Base-by-base conservation (phyloP, 2,888 invertebrate species). In the Spisula solida region DNA sequence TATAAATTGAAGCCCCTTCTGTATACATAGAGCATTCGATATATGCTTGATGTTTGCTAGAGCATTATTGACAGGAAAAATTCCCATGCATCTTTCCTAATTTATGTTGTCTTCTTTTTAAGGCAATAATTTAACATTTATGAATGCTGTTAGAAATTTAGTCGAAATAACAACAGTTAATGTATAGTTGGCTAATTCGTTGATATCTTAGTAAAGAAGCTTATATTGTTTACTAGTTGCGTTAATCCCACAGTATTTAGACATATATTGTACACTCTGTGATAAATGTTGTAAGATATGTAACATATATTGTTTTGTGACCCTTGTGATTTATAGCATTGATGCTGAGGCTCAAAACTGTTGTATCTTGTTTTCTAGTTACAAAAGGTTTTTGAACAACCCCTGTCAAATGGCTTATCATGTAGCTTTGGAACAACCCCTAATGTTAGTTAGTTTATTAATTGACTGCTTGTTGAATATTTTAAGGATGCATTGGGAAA, bases 41-140 rank as follows among this genome's bases (percentile, higher is more conserved):
- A 75, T 75, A 31, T 75, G 75, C 75, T 75, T 75, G 75, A 75
- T 16, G 6, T 66, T 66, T 66, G 60, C 25, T 66, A 66, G 60
- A 66, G n/a, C 60, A 25, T 66, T 66, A 25, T 56, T 66, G 60
- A 66, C 60, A 66, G 60, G 60, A n/a, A 66, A 66, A 25, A 25
- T 8, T 25, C 25, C 60, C 60, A 8, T 25, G 60, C 60, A 66
- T 66, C 60, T 66, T 66, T 66, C 60, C 20, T 5, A 5, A 41
- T 41, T 41, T 25, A 66, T 66, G 25, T 66, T 66, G 60, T 25
- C 60, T 56, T 25, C 60, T 66, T 25, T n/a, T 66, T 1, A 66
- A 25, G 60, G 25, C 56, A n/a, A n/a, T n/a, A 66, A 66, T 66
- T n/a, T 66, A n/a, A 66, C 60, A 66, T 25, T 25, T 6, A 25